A percentile compares a stretch with the other conserved stretches of the same genome.
Evolutionary conservation across 2,888 invertebrate species (phyloP).

Genomic region (Cremastinae sp.): DNA sequence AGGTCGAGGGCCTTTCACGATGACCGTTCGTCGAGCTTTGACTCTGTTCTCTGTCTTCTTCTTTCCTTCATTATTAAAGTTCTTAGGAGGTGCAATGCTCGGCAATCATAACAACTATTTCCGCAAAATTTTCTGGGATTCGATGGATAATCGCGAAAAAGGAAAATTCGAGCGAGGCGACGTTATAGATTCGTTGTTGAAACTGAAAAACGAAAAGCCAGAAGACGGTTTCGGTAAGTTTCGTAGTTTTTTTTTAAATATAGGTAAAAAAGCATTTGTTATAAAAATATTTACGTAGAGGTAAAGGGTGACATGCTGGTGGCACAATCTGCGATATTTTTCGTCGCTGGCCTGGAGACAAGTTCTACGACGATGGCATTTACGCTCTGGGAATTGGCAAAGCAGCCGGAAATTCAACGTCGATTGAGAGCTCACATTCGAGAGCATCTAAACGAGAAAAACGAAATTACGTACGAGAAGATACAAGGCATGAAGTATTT

Average conservation of each 20-base stretch:
- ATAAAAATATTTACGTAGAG: constrained; percentile 58
- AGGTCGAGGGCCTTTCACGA: constrained; percentile 53
- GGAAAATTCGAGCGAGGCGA: constrained; percentile 71
- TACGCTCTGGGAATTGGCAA: constrained; percentile 70
- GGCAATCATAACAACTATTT: constrained; percentile 67
- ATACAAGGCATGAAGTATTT: constrained; percentile 72
- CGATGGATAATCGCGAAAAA: constrained; percentile 69
- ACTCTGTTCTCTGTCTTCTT: constrained; percentile 68
- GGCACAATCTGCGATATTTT: constrained; percentile 72
- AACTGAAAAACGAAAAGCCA: constrained; percentile 69
- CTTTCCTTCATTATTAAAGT: constrained; percentile 65
- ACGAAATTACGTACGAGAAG: constrained; percentile 69
- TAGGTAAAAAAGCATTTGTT: background rate
- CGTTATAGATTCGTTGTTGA: constrained; percentile 70
- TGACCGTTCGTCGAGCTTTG: constrained; percentile 19
- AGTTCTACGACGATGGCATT: constrained; percentile 69
- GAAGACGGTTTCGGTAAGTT: constrained; percentile 67
- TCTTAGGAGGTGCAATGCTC: constrained; percentile 56
- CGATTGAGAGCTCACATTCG: constrained; percentile 67
- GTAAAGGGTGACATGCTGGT: constrained; percentile 71
- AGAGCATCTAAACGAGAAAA: constrained; percentile 54
- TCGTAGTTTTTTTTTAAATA: background rate
- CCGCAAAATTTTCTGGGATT: constrained; percentile 72
- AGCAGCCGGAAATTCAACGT: constrained; percentile 69
- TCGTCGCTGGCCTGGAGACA: constrained; percentile 72